Percentiles rank a stretch among this genome's conserved stretches.
These are phyloP conservation scores for Helleia helle DNA, from an alignment of 2,888 invertebrate species.

Conservation along the genomic window DNA sequence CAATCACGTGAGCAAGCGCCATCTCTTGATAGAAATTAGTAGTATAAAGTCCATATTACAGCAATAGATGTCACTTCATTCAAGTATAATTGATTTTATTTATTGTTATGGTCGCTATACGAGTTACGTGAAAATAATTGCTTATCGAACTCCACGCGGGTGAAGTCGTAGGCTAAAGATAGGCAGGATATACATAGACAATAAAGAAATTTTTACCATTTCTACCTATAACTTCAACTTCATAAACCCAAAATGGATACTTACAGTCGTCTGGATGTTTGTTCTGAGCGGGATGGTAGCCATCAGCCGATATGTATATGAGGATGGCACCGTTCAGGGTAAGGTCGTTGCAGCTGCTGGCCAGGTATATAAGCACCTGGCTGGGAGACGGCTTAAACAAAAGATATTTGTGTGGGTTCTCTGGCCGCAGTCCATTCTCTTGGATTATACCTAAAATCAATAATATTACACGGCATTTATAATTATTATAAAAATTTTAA, in stretches of 20 bases:
- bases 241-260: too few species aligned
- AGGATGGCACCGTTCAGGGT: constrained; percentile 92
- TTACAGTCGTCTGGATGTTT: constrained; percentile 93
- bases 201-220: too few species aligned
- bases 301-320: constrained; percentile 95
- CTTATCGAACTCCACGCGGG: too few species aligned
- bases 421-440: constrained; percentile 19
- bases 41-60: background rate
- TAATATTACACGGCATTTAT: too few species aligned
- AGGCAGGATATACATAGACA: too few species aligned
- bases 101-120: too few species aligned
- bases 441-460: constrained; percentile 23
- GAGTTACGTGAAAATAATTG: too few species aligned
- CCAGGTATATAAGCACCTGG: constrained; percentile 94
- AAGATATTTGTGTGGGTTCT: constrained; percentile 97
- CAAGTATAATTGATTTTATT: too few species aligned
- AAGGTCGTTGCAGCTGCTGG: constrained; percentile 93
- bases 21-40: background rate
- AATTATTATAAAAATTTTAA: too few species aligned
- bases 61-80: background rate
- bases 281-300: constrained; percentile 81
- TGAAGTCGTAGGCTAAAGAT: too few species aligned
- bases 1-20: background rate
- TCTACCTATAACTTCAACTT: too few species aligned
- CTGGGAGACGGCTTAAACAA: constrained; percentile 95